Conservation (phyloP, 1,140 invertebrate species). For the Gryon sp. region DNA sequence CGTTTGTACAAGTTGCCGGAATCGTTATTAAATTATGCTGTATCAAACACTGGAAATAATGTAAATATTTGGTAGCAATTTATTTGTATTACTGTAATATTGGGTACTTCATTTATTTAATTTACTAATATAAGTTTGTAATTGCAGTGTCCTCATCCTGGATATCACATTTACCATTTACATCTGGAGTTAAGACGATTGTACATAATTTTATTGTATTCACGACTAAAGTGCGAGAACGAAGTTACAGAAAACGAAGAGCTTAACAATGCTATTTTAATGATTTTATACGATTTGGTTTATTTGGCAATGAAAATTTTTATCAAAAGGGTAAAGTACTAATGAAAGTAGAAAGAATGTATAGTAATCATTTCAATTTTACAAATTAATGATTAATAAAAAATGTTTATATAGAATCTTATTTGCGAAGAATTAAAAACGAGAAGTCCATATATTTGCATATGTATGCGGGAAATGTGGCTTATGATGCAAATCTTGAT, state of each 20-base stretch:
- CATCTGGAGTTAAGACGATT: conserved; percentile 78
- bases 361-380: no score
- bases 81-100: conserved; percentile 6
- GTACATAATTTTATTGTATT: conserved; percentile 69
- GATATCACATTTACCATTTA: conserved; percentile 78
- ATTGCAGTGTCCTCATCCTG: conserved; percentile 73
- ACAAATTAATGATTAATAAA: no score
- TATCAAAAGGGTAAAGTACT: conserved; percentile 67
- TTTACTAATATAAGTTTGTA: neutral
- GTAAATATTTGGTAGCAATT: conserved; percentile 67
- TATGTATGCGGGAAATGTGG: conserved; percentile 78
- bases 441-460: conserved; percentile 76
- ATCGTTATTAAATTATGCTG: conserved; percentile 73
- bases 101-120: neutral
- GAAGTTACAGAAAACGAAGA: conserved; percentile 59
- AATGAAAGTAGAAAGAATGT: no score
- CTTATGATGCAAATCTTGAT: conserved; percentile 74
- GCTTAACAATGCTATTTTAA: conserved; percentile 63
- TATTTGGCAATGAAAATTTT: conserved; percentile 73
- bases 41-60: conserved; percentile 74
- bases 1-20: conserved; percentile 70
- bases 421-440: conserved; percentile 64
- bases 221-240: conserved; percentile 59
- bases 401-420: conserved; percentile 64
- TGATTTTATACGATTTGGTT: conserved; percentile 71